Percentiles rank a stretch among this genome's conserved stretches.
Evolutionary conservation across 1,140 invertebrate genomes (phyloP).

Genomic region (Anoplolepis gracilipes): DNA sequence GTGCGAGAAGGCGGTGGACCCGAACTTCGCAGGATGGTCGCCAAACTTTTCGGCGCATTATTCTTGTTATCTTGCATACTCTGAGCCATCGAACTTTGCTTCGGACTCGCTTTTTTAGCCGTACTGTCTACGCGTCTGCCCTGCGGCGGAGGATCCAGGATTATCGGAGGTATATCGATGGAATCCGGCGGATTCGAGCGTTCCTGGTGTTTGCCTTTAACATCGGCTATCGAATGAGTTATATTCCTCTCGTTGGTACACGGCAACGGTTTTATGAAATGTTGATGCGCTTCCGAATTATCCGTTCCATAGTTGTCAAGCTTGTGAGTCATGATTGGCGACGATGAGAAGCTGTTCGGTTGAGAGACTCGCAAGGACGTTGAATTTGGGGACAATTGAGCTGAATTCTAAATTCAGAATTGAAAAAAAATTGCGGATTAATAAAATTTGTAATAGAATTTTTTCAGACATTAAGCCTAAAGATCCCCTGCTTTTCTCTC

Average conservation of each 20-base stretch:
- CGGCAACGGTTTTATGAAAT: slow-evolving; percentile 89
- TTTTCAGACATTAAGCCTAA: not conserved
- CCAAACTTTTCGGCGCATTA: slow-evolving; percentile 66
- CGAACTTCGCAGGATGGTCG: slow-evolving; percentile 77
- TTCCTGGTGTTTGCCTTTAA: slow-evolving; percentile 64
- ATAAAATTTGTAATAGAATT: not conserved
- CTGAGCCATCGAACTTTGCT: slow-evolving; percentile 32
- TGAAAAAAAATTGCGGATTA: not conserved
- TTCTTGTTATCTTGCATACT: slow-evolving; percentile 19
- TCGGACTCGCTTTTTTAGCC: slow-evolving; percentile 27
- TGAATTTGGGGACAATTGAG: slow-evolving; percentile 77
- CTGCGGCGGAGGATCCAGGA: slow-evolving; percentile 82
- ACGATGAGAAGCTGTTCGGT: slow-evolving; percentile 82
- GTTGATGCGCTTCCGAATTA: slow-evolving; percentile 80
- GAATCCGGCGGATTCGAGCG: slow-evolving; percentile 66
- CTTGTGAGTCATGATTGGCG: slow-evolving; percentile 82
- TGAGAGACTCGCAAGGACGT: slow-evolving; percentile 81
- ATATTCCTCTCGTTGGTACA: slow-evolving; percentile 75
- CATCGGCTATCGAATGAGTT: slow-evolving; percentile 15
- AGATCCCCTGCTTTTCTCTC: not conserved
- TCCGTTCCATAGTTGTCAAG: slow-evolving; percentile 64
- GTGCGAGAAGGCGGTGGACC: slow-evolving; percentile 90
- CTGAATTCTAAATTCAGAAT: slow-evolving; percentile 75
- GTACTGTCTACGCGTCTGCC: slow-evolving; percentile 59
- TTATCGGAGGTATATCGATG: slow-evolving; percentile 77